Percentiles rank a stretch among this genome's conserved stretches.
Conservation (phyloP, 2,113 vertebrate genomes). For the Thamnaconus septentrionalis region DNA sequence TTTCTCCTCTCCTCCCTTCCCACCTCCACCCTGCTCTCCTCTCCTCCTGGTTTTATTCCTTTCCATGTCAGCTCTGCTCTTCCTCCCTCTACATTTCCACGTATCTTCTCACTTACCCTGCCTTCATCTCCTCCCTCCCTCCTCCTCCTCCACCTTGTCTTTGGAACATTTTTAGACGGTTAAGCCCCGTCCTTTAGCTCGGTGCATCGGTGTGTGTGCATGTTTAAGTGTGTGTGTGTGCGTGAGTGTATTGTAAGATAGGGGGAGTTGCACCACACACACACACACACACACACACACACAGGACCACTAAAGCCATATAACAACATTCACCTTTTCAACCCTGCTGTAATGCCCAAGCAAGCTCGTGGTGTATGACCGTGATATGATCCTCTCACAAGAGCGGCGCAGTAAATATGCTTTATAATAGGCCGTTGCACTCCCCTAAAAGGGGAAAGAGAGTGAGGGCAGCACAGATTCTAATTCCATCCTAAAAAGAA, state of each 20-base stretch:
- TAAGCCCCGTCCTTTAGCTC: slow-evolving; percentile 52
- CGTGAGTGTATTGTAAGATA: slow-evolving; percentile 17
- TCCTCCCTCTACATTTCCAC: slow-evolving; percentile 21
- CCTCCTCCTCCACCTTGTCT: slow-evolving; percentile 4
- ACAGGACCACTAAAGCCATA: background rate
- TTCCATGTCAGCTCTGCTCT: slow-evolving; percentile 28
- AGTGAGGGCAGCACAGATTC: slow-evolving; percentile 1
- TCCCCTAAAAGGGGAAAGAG: slow-evolving; percentile 1
- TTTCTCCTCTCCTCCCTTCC: background rate
- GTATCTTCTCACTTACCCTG: slow-evolving; percentile 49
- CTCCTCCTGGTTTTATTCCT: slow-evolving; percentile 9
- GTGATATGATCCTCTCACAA: background rate
- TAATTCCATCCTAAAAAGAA: slow-evolving; percentile 6
- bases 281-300: background rate
- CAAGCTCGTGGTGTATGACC: slow-evolving; percentile 1
- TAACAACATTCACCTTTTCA: slow-evolving; percentile 12
- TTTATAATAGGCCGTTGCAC: slow-evolving; percentile 20
- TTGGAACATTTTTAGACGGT: slow-evolving; percentile 66
- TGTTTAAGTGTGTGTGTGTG: slow-evolving; percentile 9
- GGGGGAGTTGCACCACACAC: slow-evolving; percentile 3
- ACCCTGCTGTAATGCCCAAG: slow-evolving; percentile 15
- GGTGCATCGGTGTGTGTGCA: slow-evolving; percentile 9
- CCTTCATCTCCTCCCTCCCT: slow-evolving; percentile 18
- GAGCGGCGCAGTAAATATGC: background rate
- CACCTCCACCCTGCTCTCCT: background rate